Percentiles rank a stretch among this genome's conserved stretches.
phyloP scores from a whole-genome alignment of 2,888 invertebrate species.

The Scaptomyza caliginosa region DNA sequence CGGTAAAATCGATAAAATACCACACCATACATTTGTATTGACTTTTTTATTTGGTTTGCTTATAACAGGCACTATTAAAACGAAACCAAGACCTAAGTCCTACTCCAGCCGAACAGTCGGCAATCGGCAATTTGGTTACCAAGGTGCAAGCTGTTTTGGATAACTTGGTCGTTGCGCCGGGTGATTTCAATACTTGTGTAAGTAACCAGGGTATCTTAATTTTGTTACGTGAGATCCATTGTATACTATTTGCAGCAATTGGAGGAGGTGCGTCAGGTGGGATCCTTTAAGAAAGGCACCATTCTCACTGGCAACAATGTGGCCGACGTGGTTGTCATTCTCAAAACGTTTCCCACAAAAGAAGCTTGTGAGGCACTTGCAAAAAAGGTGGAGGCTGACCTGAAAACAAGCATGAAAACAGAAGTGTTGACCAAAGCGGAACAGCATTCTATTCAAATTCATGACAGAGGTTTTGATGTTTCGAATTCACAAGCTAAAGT shows the following conservation, averaged over 20 bases:
- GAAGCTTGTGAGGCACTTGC: conserved; percentile 97
- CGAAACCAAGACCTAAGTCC: conserved; percentile 96
- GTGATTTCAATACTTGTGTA: conserved; percentile 97
- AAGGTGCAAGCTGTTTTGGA: conserved; percentile 98
- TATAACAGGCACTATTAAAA: conserved; percentile 92
- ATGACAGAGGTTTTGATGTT: conserved; percentile 94
- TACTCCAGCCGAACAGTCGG: conserved; percentile 94
- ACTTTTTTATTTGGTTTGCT: not conserved
- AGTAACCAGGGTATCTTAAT: conserved; percentile 84
- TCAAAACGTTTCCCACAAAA: conserved; percentile 97
- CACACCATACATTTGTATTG: not conserved
- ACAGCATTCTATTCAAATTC: conserved; percentile 84
- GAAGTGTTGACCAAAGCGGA: conserved; percentile 87
- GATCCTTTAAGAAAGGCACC: conserved; percentile 98
- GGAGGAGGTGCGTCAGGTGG: conserved; percentile 98
- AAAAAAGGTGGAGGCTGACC: conserved; percentile 92
- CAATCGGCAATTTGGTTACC: conserved; percentile 95
- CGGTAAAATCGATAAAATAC: conserved; percentile 85
- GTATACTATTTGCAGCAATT: conserved; percentile 87
- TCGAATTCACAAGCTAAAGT: conserved; percentile 93
- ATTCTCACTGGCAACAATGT: conserved; percentile 98
- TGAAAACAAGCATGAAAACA: conserved; percentile 89
- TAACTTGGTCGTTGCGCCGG: conserved; percentile 96
- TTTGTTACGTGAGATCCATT: not conserved
- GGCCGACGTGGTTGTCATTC: conserved; percentile 97